Conservation (phyloP, 2,888 invertebrate species). For the Pammene fasciana region DNA sequence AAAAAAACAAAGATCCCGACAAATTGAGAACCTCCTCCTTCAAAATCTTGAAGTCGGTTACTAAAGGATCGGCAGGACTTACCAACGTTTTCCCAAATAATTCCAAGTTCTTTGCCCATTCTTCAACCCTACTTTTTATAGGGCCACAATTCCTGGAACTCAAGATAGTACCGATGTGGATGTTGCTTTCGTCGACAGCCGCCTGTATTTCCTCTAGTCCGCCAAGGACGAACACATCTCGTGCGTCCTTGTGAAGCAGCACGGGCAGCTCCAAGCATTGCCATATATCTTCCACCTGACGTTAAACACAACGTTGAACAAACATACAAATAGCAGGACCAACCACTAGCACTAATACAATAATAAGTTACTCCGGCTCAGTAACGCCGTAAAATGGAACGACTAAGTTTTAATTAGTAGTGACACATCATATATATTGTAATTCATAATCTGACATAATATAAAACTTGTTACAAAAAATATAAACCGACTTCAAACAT, state of each 20-base stretch:
- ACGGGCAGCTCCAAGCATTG: conserved; percentile 90
- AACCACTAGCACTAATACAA: too few relatives aligned
- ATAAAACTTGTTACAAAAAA: too few relatives aligned
- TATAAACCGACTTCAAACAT: too few relatives aligned
- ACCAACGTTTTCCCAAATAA: conserved; percentile 93
- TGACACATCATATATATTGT: too few relatives aligned
- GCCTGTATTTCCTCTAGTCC: conserved; percentile 93
- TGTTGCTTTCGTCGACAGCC: conserved; percentile 92
- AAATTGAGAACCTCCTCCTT: too few relatives aligned
- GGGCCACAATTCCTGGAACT: conserved; percentile 94
- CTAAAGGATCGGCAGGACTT: conserved; percentile 51
- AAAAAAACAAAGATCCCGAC: too few relatives aligned
- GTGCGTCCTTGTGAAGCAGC: conserved; percentile 89
- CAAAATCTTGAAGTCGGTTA: too few relatives aligned
- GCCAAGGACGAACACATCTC: conserved; percentile 92
- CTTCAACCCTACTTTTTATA: conserved; percentile 91
- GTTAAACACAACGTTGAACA: not conserved
- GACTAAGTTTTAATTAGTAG: too few relatives aligned
- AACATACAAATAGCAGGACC: too few relatives aligned
- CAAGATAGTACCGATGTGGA: conserved; percentile 92
- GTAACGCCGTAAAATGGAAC: too few relatives aligned
- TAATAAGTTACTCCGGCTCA: too few relatives aligned
- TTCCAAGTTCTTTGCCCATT: conserved; percentile 90
- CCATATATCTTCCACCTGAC: conserved; percentile 93
- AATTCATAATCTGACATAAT: too few relatives aligned